These are phyloP conservation scores for Laspeyria flexula DNA, from an alignment of 2,888 invertebrate genomes.

Conservation along the genomic window DNA sequence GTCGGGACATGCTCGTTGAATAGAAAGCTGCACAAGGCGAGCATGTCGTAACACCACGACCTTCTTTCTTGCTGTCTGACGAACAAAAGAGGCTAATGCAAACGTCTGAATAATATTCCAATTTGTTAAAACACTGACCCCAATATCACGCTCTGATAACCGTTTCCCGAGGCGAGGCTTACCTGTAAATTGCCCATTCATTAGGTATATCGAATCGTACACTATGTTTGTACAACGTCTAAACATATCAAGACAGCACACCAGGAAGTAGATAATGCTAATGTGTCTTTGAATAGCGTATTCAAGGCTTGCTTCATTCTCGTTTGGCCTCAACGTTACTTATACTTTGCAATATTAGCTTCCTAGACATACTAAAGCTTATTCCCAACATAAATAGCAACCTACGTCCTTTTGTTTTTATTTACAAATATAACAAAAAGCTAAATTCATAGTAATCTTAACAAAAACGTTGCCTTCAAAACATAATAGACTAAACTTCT, in stretches of 20 bases:
- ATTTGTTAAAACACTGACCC: slow-evolving; percentile 71
- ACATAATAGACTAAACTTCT: slow-evolving; percentile 56
- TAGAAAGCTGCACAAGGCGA: slow-evolving; percentile 85
- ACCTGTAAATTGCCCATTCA: slow-evolving; percentile 57
- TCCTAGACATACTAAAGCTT: slow-evolving; percentile 61
- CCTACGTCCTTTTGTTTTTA: slow-evolving; percentile 23
- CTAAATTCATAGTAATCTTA: slow-evolving; percentile 5
- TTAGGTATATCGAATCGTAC: slow-evolving; percentile 56
- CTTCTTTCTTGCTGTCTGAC: slow-evolving; percentile 77
- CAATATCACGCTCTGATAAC: slow-evolving; percentile 78
- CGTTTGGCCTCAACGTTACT: slow-evolving; percentile 72
- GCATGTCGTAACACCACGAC: slow-evolving; percentile 81
- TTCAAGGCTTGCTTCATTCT: slow-evolving; percentile 81
- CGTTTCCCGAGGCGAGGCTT: slow-evolving; percentile 65
- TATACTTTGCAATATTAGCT: slow-evolving; percentile 68
- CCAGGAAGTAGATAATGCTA: slow-evolving; percentile 82
- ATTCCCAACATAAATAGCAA: slow-evolving; percentile 37
- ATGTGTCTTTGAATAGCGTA: slow-evolving; percentile 81
- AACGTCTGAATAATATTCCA: slow-evolving; percentile 66
- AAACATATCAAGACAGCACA: slow-evolving; percentile 67
- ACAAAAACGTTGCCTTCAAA: slow-evolving; percentile 41
- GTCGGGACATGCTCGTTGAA: slow-evolving; percentile 81
- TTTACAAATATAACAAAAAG: slow-evolving; percentile 37
- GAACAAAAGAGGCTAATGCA: slow-evolving; percentile 80
- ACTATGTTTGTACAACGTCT: slow-evolving; percentile 56